A percentile compares a stretch with the other conserved stretches of the same genome.
These are phyloP conservation scores for Hoplodrina blanda DNA, from an alignment of 2,888 invertebrate species.

Conservation along the genomic window DNA sequence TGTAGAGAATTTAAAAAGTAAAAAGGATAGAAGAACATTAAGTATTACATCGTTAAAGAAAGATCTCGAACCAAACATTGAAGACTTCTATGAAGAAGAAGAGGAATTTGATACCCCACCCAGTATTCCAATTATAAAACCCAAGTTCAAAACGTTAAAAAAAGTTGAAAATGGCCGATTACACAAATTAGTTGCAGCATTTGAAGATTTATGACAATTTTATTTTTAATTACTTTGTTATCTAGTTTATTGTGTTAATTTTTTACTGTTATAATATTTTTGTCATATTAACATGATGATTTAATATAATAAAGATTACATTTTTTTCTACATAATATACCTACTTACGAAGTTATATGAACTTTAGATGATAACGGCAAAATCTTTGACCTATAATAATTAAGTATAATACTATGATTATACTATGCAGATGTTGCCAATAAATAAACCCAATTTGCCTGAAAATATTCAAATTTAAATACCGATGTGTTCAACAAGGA, in stretches of 20 bases:
- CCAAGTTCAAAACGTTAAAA: slow-evolving; percentile 79
- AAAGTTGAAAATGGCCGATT: slow-evolving; percentile 77
- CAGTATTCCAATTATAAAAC: slow-evolving; percentile 76
- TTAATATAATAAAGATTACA: not conserved
- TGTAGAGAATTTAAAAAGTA: slow-evolving; percentile 72
- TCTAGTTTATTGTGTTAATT: slow-evolving; percentile 50
- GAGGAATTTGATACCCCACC: slow-evolving; percentile 78
- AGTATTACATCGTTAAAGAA: slow-evolving; percentile 71
- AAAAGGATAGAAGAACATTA: slow-evolving; percentile 70
- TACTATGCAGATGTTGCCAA: slow-evolving; percentile 32
- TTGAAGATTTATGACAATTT: slow-evolving; percentile 82
- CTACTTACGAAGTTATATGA: not conserved
- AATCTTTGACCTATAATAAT: not conserved
- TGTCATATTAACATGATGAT: slow-evolving; percentile 21
- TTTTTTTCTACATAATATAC: slow-evolving; percentile 1
- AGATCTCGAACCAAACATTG: slow-evolving; percentile 86
- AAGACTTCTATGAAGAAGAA: slow-evolving; percentile 85
- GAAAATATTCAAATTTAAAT: not conserved
- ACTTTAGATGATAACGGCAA: not conserved
- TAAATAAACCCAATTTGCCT: slow-evolving; percentile 4
- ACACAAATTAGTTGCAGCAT: slow-evolving; percentile 79
- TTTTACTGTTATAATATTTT: slow-evolving; percentile 55
- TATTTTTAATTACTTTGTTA: slow-evolving; percentile 47
- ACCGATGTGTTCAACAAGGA: not conserved
- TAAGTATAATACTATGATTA: too few relatives aligned